Conservation (phyloP, 2,888 invertebrate genomes). For the Drosophila vallismaia region DNA sequence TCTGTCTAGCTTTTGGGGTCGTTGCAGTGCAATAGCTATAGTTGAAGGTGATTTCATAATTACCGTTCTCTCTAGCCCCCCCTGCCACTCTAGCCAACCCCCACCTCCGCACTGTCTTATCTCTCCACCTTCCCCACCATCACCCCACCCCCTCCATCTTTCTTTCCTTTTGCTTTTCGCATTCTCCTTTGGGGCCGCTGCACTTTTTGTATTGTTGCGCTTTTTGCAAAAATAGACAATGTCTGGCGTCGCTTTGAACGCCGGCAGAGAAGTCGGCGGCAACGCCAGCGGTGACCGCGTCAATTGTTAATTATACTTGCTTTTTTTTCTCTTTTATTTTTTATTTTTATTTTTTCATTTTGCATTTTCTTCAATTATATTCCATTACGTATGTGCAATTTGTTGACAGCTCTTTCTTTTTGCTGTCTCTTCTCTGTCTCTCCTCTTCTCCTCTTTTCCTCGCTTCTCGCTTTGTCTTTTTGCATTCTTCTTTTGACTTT, state of each 20-base stretch:
- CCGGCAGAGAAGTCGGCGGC: constrained; percentile 6
- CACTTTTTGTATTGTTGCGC: constrained; percentile 43
- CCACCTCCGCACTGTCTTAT: background rate
- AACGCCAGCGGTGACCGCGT: constrained; percentile 28
- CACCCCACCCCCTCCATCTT: background rate
- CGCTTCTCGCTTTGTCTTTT: constrained; percentile 4
- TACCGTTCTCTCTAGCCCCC: constrained; percentile 13
- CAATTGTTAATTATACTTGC: constrained; percentile 60
- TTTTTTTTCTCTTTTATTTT: constrained; percentile 31
- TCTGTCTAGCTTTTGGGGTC: constrained; percentile 36
- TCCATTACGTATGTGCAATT: constrained; percentile 70
- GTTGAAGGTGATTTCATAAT: constrained; percentile 82
- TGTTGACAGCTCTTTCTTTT: constrained; percentile 39
- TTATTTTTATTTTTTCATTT: constrained; percentile 34
- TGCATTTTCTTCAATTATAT: constrained; percentile 68
- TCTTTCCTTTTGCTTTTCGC: constrained; percentile 2
- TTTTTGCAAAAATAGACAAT: constrained; percentile 62
- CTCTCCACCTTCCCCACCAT: background rate
- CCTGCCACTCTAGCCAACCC: background rate
- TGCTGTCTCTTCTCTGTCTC: background rate
- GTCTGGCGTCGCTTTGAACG: constrained; percentile 24
- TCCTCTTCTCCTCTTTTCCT: background rate
- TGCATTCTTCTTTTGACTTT: constrained; percentile 5
- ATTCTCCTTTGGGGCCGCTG: constrained; percentile 45
- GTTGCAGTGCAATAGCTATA: constrained; percentile 67